Evolutionary conservation across 2,113 vertebrate genomes (phyloP), one percentile per base, ranked within the genome.

Genomic region (Phocoena sinus): DNA sequence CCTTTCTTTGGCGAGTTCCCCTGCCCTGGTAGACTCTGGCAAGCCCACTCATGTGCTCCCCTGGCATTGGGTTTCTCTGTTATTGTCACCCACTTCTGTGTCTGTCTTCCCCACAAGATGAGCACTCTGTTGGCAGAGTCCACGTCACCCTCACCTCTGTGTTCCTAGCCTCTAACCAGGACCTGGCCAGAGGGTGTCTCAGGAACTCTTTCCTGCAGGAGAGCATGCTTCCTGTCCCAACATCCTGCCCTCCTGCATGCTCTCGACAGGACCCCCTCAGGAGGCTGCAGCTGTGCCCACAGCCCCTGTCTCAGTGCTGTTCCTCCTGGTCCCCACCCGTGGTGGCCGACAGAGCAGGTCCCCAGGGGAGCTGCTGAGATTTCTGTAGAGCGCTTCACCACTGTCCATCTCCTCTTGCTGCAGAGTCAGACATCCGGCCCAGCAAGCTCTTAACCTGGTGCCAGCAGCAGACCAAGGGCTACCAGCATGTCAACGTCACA

Each of bases 371-470:
- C 68, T 63, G 13, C 28, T 44, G n/a, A 83, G 41, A 20, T 67
- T 20, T 47, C 41, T 5, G 1, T 67, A 41, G 23, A 63, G 28
- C 1, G 0, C 26, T 71, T 84, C 56, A 76, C 31, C 70, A 71
- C n/a, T 21, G 0, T 84, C 95, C 25, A 0, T 92, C 44, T 23
- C 1, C 20, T 88, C 8, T 80, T 62, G 71, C 83, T 95, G 33
- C 97, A 99, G 99, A 99, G 97, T 99, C 99, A 1, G 99, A 99
- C 85, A 98, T 99, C 95, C 98, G 99, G 80, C 99, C 99, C 9
- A 99, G 99, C 63, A 99, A 99, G 96, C 99, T 99, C 92, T 91
- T 99, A 96, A 99, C 99, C 3, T 99, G 99, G 99, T 99, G 99
- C 98, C 99, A 99, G 98, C 99, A 99, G 94, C 99, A 99, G 98